Percentiles rank a stretch among this genome's conserved stretches.
These are phyloP conservation scores for Salvator merianae DNA, from an alignment of 2,113 vertebrate species.

Conservation along the genomic window DNA sequence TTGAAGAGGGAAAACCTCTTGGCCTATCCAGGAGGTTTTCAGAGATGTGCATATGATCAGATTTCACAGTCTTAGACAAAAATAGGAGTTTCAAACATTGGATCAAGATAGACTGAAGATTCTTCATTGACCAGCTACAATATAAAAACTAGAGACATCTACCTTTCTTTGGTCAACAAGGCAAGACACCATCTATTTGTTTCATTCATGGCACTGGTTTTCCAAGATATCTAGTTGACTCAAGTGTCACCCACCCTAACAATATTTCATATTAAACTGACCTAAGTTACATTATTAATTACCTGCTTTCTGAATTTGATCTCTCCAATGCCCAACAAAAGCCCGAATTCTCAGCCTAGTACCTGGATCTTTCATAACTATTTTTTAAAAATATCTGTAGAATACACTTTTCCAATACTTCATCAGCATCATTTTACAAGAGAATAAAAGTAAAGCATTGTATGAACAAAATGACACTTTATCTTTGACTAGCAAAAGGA, in stretches of 20 bases:
- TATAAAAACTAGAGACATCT: not conserved
- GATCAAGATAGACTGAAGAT: not conserved
- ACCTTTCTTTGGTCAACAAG: not conserved
- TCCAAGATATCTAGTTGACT: not conserved
- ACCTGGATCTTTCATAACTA: not conserved
- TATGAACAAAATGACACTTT: not conserved
- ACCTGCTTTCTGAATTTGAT: not conserved
- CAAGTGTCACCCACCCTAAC: not conserved
- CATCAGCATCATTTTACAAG: not conserved
- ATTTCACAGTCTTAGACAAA: not conserved
- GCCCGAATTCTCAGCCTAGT: not conserved
- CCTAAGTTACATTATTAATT: not conserved
- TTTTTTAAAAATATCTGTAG: slow-evolving; percentile 6
- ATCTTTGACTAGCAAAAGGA: not conserved
- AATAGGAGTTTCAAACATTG: not conserved
- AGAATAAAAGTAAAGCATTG: not conserved
- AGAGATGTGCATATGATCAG: no score
- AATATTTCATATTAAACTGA: not conserved
- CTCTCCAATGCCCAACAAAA: not conserved
- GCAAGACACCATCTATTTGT: not conserved
- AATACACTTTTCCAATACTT: not conserved
- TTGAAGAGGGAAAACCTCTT: no score
- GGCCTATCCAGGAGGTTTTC: not conserved
- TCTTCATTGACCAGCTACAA: no score
- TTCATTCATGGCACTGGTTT: not conserved